Base-by-base conservation (phyloP, 2,797 vertebrate genomes). In the Alcedo quadribrachys region DNA sequence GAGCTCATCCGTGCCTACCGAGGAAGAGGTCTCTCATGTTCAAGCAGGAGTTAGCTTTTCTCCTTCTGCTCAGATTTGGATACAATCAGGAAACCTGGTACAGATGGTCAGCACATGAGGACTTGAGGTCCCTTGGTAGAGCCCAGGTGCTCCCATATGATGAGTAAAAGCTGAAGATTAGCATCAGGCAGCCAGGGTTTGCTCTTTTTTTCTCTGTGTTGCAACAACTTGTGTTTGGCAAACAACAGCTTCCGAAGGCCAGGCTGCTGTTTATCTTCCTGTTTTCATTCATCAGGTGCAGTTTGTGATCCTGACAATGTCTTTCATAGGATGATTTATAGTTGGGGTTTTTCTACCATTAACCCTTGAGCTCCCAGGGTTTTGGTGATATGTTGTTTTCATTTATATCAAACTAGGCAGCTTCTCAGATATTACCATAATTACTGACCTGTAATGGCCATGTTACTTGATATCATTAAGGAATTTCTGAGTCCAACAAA, bases 401-500 rank as follows among this genome's bases (percentile, higher is more conserved):
- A 76, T 95, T 94, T 94, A 66, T 63, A 79, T 89, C 50, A 84
- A 79, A 81, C 88, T 86, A 65, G 81, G 74, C 83, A 92, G 54
- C 57, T 40, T 96, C 79, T 93, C 68, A 69, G 76, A 80, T 65
- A 25, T 42, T 65, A 35, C 71, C 33, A 15, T 89, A 93, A 90
- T 85, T 96, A 91, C 76, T 95, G 78, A 91, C 79, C 85, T 81
- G 15, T 85, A 93, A 87, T 82, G 51, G 45, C 30, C 37, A 78
- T 70, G 93, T 92, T 71, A 89, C 71, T 81, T 87, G 68, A 90
- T 94, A 67, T 71, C 58, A 43, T 86, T 89, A 84, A 65, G 87
- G 92, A 92, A 83, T 95, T 95, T 73, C 93, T 45, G 40, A 83
- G 37, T 65, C 92, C 91, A 91, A 28, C 50, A 57, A 88, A 65